Evolutionary conservation across 2,113 vertebrate species (phyloP).

Genomic region (Cyrtonyx montezumae): DNA sequence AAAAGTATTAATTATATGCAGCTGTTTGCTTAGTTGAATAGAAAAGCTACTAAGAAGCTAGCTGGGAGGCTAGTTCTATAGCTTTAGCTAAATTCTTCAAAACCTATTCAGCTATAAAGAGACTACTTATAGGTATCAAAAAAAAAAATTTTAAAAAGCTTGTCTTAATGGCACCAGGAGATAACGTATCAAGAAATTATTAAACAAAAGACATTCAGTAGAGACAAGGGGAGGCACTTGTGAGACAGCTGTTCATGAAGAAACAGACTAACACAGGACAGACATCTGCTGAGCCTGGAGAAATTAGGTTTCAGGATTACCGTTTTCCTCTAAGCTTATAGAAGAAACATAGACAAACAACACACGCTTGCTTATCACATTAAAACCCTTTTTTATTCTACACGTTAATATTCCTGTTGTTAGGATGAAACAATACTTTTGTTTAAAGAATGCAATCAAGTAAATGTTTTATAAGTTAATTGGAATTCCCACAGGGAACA

Average conservation of each 20-base stretch:
- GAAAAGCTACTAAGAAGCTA: neutral
- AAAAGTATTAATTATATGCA: neutral
- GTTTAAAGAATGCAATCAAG: conserved; percentile 47
- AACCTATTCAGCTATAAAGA: neutral
- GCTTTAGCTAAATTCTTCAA: neutral
- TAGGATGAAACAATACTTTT: conserved; percentile 39
- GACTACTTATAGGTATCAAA: neutral
- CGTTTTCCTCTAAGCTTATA: conserved; percentile 38
- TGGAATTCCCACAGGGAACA: conserved; percentile 52
- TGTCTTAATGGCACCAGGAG: neutral
- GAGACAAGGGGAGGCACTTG: conserved; percentile 53
- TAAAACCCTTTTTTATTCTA: neutral
- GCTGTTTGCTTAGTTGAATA: neutral
- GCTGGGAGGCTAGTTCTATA: neutral
- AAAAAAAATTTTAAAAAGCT: neutral
- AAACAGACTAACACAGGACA: conserved; percentile 53
- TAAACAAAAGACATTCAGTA: conserved; percentile 64
- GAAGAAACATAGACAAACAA: conserved; percentile 25
- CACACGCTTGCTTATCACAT: rapidly evolving
- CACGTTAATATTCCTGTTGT: conserved; percentile 8
- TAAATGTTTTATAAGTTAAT: conserved; percentile 54
- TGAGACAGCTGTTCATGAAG: conserved; percentile 65
- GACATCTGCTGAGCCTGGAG: conserved; percentile 65
- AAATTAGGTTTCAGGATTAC: conserved; percentile 69
- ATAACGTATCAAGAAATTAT: conserved; percentile 1